phyloP scores from a whole-genome alignment of 1,140 invertebrate genomes.

The Macrocentrus cingulum region DNA sequence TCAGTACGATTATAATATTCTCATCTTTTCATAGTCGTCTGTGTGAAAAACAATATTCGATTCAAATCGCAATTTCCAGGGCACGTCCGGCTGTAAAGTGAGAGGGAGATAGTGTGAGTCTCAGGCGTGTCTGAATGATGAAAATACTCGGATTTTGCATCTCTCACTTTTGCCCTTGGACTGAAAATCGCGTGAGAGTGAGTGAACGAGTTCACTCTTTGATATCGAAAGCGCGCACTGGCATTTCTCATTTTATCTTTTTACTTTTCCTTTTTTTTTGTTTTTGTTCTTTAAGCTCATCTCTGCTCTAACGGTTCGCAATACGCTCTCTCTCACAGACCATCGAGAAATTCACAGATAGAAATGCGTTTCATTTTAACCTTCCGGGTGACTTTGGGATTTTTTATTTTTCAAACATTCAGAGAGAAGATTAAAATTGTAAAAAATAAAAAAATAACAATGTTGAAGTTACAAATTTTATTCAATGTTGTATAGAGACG shows the following conservation, averaged over 20 bases:
- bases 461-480: too few relatives aligned
- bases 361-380: constrained; percentile 19
- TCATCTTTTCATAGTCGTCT: neutral
- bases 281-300: constrained; percentile 7
- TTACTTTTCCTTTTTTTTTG: constrained; percentile 1
- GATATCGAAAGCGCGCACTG: constrained; percentile 21
- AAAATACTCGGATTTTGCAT: constrained; percentile 16
- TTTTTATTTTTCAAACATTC: neutral
- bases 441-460: too few relatives aligned
- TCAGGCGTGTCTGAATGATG: constrained; percentile 17
- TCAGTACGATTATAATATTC: neutral
- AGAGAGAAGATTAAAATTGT: too few relatives aligned
- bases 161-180: constrained; percentile 17
- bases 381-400: neutral
- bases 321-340: constrained; percentile 12
- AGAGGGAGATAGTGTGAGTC: constrained; percentile 1
- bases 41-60: constrained; percentile 20
- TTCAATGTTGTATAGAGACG: too few relatives aligned
- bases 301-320: constrained; percentile 12
- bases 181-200: constrained; percentile 7
- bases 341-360: constrained; percentile 5
- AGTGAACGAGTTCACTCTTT: constrained; percentile 29
- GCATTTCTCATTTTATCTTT: constrained; percentile 27
- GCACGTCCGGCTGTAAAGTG: constrained; percentile 19
- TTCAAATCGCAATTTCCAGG: constrained; percentile 16